Conservation (phyloP, 2,888 invertebrate species). For the Polyommatus iphigenia region DNA sequence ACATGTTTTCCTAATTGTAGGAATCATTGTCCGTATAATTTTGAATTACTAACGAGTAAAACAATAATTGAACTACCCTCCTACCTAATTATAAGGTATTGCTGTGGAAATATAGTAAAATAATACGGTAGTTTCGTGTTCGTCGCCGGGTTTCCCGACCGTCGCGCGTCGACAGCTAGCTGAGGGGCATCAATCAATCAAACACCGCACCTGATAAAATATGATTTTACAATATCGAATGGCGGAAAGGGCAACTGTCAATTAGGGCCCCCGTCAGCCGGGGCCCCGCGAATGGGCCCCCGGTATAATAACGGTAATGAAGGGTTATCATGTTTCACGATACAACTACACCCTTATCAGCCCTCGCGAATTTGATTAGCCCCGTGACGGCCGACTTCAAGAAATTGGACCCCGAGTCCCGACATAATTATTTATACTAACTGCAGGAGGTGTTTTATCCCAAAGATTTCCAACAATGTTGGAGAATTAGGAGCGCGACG, state of each 20-base stretch:
- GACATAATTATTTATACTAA: not conserved
- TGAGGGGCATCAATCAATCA: constrained; percentile 19
- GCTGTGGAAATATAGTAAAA: not conserved
- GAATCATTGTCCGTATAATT: too few species aligned
- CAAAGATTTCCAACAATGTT: not conserved
- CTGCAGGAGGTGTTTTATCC: not conserved
- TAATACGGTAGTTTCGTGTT: not conserved
- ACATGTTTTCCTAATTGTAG: not conserved
- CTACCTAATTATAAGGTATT: not conserved
- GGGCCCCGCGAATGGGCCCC: constrained; percentile 35
- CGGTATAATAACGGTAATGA: constrained; percentile 50
- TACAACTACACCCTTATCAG: constrained; percentile 34
- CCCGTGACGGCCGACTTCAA: not conserved
- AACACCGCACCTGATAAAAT: constrained; percentile 38
- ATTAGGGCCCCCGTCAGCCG: constrained; percentile 37
- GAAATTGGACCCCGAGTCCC: not conserved
- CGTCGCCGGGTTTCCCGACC: not conserved
- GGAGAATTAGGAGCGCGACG: not conserved
- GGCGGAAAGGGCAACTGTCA: constrained; percentile 40
- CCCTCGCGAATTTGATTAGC: constrained; percentile 25
- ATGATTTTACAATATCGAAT: constrained; percentile 39
- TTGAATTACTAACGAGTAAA: too few species aligned
- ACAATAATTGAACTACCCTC: not conserved
- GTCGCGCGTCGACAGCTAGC: not conserved
- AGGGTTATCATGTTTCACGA: constrained; percentile 48